A percentile compares a stretch with the other conserved stretches of the same genome.
phyloP scores from a whole-genome alignment of 37 sponge, comb jelly and placozoan species.

The Mnemiopsis leidyi region DNA sequence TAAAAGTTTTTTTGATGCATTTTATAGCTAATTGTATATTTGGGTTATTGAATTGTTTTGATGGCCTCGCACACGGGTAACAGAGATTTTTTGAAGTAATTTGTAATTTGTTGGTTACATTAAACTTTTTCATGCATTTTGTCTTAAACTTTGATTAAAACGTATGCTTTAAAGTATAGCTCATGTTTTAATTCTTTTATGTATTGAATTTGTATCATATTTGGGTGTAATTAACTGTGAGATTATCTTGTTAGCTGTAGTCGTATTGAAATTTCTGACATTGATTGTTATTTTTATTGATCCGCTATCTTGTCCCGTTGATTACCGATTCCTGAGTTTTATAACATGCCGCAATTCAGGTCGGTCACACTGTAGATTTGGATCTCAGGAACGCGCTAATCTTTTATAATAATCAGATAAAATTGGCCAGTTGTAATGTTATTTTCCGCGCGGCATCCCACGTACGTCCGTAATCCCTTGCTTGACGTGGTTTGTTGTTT shows the following conservation, averaged over 20 bases:
- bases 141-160: neutral
- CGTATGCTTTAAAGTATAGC: neutral
- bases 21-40: neutral
- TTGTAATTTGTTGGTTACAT: neutral
- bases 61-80: neutral
- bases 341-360: too few species aligned
- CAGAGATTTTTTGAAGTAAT: neutral
- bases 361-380: too few species aligned
- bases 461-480: neutral
- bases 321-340: too few species aligned
- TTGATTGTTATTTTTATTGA: neutral
- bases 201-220: neutral
- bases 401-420: neutral
- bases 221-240: neutral
- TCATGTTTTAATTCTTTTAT: neutral
- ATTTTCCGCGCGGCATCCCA: neutral
- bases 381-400: neutral
- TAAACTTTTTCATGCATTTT: too few species aligned
- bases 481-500: neutral
- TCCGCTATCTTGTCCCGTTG: too few species aligned
- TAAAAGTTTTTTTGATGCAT: neutral
- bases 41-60: neutral
- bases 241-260: neutral
- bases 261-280: neutral
- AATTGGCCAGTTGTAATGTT: neutral